These are phyloP conservation scores for Drosophila paracracens DNA, from an alignment of 2,888 invertebrate genomes.

Conservation along the genomic window DNA sequence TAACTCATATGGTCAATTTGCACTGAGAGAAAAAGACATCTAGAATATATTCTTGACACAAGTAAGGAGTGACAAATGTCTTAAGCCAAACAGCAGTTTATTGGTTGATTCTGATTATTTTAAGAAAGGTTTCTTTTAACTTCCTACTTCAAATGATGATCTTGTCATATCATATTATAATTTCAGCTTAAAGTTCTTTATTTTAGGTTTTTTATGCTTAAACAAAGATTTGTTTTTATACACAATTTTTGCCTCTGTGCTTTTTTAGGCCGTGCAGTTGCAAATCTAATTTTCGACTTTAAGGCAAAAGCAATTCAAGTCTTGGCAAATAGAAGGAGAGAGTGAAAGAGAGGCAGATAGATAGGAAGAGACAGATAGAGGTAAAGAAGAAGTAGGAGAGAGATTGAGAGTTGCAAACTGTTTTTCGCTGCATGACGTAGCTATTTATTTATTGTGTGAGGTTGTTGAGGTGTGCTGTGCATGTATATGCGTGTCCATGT, in stretches of 20 bases:
- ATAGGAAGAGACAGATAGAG: not conserved
- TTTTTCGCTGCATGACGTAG: slow-evolving; percentile 72
- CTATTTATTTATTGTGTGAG: slow-evolving; percentile 76
- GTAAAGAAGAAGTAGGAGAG: not conserved
- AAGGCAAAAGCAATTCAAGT: slow-evolving; percentile 17
- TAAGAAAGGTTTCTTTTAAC: accelerated
- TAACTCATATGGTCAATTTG: slow-evolving; percentile 33
- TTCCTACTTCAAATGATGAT: not conserved
- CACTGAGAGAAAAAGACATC: not conserved
- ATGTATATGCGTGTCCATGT: slow-evolving; percentile 28
- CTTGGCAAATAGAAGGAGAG: not conserved
- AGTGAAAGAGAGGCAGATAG: not conserved
- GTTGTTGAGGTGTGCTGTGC: slow-evolving; percentile 57
- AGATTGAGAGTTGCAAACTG: slow-evolving; percentile 44
- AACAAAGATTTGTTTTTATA: not conserved
- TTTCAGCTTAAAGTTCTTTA: not conserved
- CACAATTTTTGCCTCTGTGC: not conserved
- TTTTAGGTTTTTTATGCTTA: not conserved
- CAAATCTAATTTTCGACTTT: slow-evolving; percentile 62
- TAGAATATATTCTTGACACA: not conserved
- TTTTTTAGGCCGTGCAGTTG: slow-evolving; percentile 44
- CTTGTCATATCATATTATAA: not conserved
- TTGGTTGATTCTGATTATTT: not conserved
- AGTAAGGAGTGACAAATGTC: not conserved
- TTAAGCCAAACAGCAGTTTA: accelerated